These are phyloP conservation scores for Himantopus leucocephalus DNA, from an alignment of 2,113 vertebrate genomes.

Conservation along the genomic window DNA sequence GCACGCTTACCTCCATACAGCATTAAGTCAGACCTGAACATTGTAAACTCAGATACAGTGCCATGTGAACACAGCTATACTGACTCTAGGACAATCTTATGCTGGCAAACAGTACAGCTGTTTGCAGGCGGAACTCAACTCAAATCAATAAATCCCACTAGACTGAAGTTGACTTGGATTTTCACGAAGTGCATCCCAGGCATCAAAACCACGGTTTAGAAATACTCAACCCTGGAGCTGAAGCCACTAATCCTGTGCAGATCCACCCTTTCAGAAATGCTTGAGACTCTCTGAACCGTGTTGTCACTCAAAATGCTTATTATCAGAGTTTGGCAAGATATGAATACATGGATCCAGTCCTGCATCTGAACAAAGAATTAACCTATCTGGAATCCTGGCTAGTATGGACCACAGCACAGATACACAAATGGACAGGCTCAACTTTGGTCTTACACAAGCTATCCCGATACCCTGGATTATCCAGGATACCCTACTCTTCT, in stretches of 20 bases:
- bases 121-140: not conserved
- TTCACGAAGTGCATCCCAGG: not conserved
- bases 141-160: not conserved
- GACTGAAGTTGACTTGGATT: not conserved
- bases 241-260: not conserved
- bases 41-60: not conserved
- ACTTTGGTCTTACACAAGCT: not conserved
- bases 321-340: not conserved
- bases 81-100: not conserved
- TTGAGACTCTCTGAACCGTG: not conserved
- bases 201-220: not conserved
- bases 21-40: not conserved
- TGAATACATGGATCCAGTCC: not conserved
- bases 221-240: not conserved
- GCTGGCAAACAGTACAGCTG: not conserved
- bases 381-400: not conserved
- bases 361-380: not conserved
- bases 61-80: not conserved
- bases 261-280: not conserved
- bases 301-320: not conserved
- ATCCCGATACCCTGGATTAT: not conserved
- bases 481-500: not conserved
- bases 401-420: not conserved
- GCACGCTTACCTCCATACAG: not conserved
- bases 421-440: not conserved